These are phyloP conservation scores for Cydia pomonella DNA, from an alignment of 1,140 invertebrate species.

Conservation along the genomic window DNA sequence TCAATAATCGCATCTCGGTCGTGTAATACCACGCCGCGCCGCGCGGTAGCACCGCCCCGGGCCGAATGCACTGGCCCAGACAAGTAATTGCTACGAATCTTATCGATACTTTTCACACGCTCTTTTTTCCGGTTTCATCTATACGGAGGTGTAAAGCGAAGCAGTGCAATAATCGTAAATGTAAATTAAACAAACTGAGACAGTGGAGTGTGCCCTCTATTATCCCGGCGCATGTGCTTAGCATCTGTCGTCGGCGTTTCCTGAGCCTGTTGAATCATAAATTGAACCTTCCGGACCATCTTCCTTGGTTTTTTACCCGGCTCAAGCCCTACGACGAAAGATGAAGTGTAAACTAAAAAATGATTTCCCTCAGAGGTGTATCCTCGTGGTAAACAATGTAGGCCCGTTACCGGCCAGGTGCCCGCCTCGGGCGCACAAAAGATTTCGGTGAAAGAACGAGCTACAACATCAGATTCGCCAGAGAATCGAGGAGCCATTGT, in stretches of 20 bases:
- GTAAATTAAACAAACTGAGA: slow-evolving; percentile 61
- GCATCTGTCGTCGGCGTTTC: slow-evolving; percentile 73
- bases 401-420: slow-evolving; percentile 72
- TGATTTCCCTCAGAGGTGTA: slow-evolving; percentile 65
- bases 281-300: slow-evolving; percentile 71
- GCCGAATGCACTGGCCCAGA: slow-evolving; percentile 50
- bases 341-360: slow-evolving; percentile 75
- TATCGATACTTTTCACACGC: slow-evolving; percentile 72
- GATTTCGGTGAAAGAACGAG: slow-evolving; percentile 69
- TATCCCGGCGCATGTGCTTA: slow-evolving; percentile 63
- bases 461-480: slow-evolving; percentile 62
- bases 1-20: slow-evolving; percentile 68
- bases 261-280: slow-evolving; percentile 74
- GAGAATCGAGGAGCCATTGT: slow-evolving; percentile 53
- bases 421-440: slow-evolving; percentile 70
- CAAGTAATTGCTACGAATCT: slow-evolving; percentile 69
- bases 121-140: slow-evolving; percentile 53
- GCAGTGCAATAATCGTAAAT: slow-evolving; percentile 67
- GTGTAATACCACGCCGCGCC: slow-evolving; percentile 58
- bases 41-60: slow-evolving; percentile 57
- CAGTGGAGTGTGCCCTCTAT: slow-evolving; percentile 60
- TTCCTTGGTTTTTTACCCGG: slow-evolving; percentile 72
- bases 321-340: slow-evolving; percentile 72
- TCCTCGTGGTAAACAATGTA: slow-evolving; percentile 73
- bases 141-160: slow-evolving; percentile 56